These are phyloP conservation scores for Aphidoletes aphidimyza DNA, from an alignment of 2,888 invertebrate species.

Conservation along the genomic window DNA sequence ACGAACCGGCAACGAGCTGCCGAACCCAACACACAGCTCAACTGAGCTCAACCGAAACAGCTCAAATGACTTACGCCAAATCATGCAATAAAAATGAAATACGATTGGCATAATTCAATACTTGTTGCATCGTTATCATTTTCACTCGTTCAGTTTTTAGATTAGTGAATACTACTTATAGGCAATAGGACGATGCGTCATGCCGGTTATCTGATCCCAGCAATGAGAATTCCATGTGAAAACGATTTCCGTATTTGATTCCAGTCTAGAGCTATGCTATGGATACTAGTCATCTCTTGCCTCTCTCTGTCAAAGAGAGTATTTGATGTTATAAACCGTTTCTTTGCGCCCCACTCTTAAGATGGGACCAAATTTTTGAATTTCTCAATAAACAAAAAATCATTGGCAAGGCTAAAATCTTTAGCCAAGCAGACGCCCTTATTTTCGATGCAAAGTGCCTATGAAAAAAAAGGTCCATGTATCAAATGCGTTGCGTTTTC, in stretches of 20 bases:
- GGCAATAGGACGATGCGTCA: neutral
- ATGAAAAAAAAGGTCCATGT: too few relatives aligned
- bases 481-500: neutral
- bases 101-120: constrained; percentile 45
- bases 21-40: neutral
- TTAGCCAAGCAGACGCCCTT: too few relatives aligned
- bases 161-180: constrained; percentile 18
- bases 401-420: too few relatives aligned
- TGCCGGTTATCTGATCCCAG: neutral
- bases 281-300: too few relatives aligned
- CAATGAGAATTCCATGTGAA: neutral
- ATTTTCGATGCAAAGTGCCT: too few relatives aligned
- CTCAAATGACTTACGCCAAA: neutral
- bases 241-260: too few relatives aligned
- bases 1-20: neutral
- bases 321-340: too few relatives aligned
- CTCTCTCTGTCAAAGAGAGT: too few relatives aligned
- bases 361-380: too few relatives aligned
- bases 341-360: too few relatives aligned
- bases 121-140: constrained; percentile 30
- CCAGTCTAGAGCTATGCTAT: too few relatives aligned
- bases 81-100: constrained; percentile 29
- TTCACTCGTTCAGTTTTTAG: neutral
- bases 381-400: too few relatives aligned
- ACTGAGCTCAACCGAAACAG: neutral